phyloP scores from a whole-genome alignment of 2,888 invertebrate genomes.

The Odiellus spinosus region DNA sequence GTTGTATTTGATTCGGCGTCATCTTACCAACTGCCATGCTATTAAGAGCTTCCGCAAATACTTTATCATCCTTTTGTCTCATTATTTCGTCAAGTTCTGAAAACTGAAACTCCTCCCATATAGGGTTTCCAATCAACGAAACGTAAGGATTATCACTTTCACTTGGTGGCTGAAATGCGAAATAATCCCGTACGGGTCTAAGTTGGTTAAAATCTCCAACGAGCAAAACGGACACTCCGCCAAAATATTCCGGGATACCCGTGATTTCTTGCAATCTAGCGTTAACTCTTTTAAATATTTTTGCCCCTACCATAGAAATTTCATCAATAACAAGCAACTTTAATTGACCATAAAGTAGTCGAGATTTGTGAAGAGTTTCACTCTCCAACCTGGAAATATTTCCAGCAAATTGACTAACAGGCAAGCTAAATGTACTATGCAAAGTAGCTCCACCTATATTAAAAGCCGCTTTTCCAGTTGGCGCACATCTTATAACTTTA shows the following conservation, averaged over 20 bases:
- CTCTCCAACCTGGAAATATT: conserved; percentile 13
- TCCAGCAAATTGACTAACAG: conserved; percentile 11
- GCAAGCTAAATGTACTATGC: conserved; percentile 20
- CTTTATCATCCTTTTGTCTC: conserved; percentile 2
- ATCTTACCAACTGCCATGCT: conserved; percentile 13
- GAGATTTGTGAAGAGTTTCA: conserved; percentile 12
- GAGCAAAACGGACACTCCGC: conserved; percentile 24
- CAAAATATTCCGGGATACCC: conserved; percentile 22
- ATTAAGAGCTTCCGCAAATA: conserved; percentile 4
- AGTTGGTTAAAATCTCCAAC: conserved; percentile 24
- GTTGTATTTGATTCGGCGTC: conserved; percentile 4
- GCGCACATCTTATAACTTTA: conserved; percentile 17
- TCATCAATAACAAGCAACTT: conserved; percentile 25
- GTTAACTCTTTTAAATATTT: conserved; percentile 22
- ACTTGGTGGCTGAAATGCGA: background rate
- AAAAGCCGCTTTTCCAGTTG: conserved; percentile 22
- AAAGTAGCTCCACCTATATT: conserved; percentile 23
- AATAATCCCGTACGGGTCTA: conserved; percentile 3
- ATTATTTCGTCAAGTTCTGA: background rate
- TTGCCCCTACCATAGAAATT: conserved; percentile 25
- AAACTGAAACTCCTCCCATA: background rate
- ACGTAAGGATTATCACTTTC: too few species aligned
- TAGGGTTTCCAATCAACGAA: too few species aligned
- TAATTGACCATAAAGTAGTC: too few species aligned
- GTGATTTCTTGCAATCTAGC: conserved; percentile 24